phyloP scores from a whole-genome alignment of 2,888 invertebrate species.

The Pristionchus maxplancki region DNA sequence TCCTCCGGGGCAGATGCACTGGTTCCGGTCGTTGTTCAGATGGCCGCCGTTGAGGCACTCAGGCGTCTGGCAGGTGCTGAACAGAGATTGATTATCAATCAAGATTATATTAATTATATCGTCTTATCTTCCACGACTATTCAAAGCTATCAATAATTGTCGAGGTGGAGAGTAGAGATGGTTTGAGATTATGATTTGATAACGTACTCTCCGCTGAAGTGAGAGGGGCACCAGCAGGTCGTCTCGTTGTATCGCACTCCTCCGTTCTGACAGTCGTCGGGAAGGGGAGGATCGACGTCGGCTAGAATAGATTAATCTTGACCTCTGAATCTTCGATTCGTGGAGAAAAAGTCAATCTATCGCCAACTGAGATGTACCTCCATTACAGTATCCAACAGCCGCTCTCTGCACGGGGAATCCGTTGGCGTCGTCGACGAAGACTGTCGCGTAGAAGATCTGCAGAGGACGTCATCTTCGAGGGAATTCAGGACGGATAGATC shows the following conservation, averaged over 20 bases:
- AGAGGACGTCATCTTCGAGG: neutral
- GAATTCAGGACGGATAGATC: neutral
- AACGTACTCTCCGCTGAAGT: conserved; percentile 63
- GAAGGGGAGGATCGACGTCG: conserved; percentile 52
- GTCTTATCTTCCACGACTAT: too few relatives aligned
- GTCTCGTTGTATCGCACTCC: conserved; percentile 66
- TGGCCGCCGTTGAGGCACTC: conserved; percentile 67
- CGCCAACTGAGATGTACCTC: neutral
- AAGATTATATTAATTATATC: too few relatives aligned
- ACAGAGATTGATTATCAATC: neutral
- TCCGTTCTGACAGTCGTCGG: conserved; percentile 65
- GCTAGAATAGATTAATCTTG: neutral
- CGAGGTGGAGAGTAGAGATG: too few relatives aligned
- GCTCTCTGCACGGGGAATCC: conserved; percentile 70
- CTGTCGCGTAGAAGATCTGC: conserved; percentile 51
- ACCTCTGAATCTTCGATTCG: neutral
- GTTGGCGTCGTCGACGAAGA: conserved; percentile 69
- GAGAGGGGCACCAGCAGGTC: conserved; percentile 67
- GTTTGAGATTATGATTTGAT: neutral
- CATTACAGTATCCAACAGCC: conserved; percentile 65
- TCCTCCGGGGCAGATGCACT: conserved; percentile 66
- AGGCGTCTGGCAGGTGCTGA: conserved; percentile 60
- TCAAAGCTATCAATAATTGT: too few relatives aligned
- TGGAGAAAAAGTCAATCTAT: neutral
- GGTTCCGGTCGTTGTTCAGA: conserved; percentile 20